A percentile compares a stretch with the other conserved stretches of the same genome.
Conservation (phyloP, 2,888 invertebrate genomes). For the Ypsolopha scabrella region DNA sequence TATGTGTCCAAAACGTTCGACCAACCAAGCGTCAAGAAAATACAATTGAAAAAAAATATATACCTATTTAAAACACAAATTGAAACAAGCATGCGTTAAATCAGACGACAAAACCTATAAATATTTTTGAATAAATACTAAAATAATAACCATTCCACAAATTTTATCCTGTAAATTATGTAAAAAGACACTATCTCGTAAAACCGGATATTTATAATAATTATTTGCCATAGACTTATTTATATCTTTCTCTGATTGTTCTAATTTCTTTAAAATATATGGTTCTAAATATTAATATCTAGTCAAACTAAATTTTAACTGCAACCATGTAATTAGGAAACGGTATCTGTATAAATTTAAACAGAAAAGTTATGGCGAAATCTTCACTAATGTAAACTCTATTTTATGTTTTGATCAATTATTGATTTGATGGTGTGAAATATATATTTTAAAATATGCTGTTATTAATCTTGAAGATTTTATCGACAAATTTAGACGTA, state of each 20-base stretch:
- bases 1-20: constrained; percentile 9
- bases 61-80: constrained; percentile 5
- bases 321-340: constrained; percentile 2
- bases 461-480: constrained; percentile 59
- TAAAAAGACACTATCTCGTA: constrained; percentile 21
- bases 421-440: constrained; percentile 7
- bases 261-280: neutral
- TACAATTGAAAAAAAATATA: constrained; percentile 10
- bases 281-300: neutral
- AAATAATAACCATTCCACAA: constrained; percentile 30
- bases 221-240: no score
- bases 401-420: neutral
- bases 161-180: constrained; percentile 25
- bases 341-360: neutral
- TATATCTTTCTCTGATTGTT: neutral
- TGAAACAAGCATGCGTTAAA: constrained; percentile 10
- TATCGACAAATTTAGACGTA: constrained; percentile 46
- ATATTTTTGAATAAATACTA: neutral
- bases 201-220: no score
- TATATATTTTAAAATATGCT: constrained; percentile 29
- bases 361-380: neutral
- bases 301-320: constrained; percentile 40
- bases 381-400: neutral
- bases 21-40: constrained; percentile 24
- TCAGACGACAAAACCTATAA: no score